Evolutionary conservation across 2,113 vertebrate genomes (phyloP), one percentile per base, ranked within the genome.

Genomic region (Petrocephalus microphthalmus): DNA sequence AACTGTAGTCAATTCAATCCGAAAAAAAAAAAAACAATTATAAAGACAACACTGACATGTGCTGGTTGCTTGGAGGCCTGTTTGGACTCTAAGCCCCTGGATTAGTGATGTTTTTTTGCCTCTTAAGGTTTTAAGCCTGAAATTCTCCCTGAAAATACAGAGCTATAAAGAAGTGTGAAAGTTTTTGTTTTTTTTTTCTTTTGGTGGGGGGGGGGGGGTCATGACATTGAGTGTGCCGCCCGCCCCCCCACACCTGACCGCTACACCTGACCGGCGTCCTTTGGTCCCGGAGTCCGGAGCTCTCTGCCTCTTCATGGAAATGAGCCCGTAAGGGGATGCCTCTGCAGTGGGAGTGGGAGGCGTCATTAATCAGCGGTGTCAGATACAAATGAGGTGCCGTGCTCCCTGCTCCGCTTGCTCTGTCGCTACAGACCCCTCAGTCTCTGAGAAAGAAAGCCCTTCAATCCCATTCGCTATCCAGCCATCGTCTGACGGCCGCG

Each of bases 351-450:
- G 82, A 56, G 87, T 42, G 88, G 49, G 87, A 89, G 82, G 88
- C 71, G 86, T 91, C 91, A 92, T 93, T 93, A 93, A 93, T 93
- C 93, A 92, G 89, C 37, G 54, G 60, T 92, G 91, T 88, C 93
- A 93, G 93, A 93, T 92, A 93, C 91, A 91, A 93, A 92, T 92
- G 91, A 91, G 91, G 85, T 86, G 86, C 86, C 88, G 87, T 91
- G 92, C 91, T 91, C 92, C 71, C 86, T 91, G 88, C 90, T 92
- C 90, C 89, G 87, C 90, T 90, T 90, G 67, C 88, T 89, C 74
- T 86, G 67, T 84, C 51, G 87, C 74, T 74, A 87, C 87, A 82
- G 37, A 88, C 54, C 29, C 22, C 60, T 86, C 86, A 67, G 88
- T 89, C 89, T 86, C 37, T 6, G 42, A 74, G 83, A 81, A 42